Percentiles rank a stretch among this genome's conserved stretches.
Evolutionary conservation across 2,113 vertebrate species (phyloP).

Genomic region (Melanostigma gelatinosum): DNA sequence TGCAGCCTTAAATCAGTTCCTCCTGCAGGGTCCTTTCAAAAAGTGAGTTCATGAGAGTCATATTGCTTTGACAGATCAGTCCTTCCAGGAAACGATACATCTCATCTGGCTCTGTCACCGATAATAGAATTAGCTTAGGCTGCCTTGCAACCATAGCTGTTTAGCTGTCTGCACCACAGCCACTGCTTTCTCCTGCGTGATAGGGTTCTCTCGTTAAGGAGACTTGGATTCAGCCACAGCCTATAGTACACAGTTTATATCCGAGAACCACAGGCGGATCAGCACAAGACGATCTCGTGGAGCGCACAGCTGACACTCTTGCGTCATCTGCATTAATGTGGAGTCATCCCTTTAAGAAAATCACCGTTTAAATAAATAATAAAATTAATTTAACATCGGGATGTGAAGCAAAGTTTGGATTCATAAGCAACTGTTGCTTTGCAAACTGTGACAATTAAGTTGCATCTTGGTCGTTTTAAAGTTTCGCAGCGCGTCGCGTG

Average conservation of each 20-base stretch:
- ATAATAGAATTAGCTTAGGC: conserved; percentile 68
- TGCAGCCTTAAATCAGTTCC: not conserved
- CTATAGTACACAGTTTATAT: not conserved
- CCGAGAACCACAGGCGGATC: no score
- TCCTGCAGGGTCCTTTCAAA: conserved; percentile 27
- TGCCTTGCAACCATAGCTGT: conserved; percentile 47
- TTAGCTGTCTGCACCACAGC: conserved; percentile 30
- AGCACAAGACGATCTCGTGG: not conserved
- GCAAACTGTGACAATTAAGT: not conserved
- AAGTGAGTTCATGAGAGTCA: conserved; percentile 45
- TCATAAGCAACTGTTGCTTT: not conserved
- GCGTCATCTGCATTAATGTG: not conserved
- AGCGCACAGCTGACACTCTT: not conserved
- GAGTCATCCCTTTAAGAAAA: not conserved
- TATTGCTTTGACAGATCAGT: conserved; percentile 24
- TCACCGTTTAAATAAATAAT: no score
- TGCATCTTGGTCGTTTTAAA: not conserved
- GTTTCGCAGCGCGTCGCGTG: not conserved
- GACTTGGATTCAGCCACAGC: not conserved
- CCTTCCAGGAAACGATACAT: conserved; percentile 45
- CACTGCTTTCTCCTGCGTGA: not conserved
- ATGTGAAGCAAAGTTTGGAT: not conserved
- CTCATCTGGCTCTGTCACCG: conserved; percentile 55
- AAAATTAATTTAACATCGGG: no score
- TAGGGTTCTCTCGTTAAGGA: not conserved